Evolutionary conservation across 2,888 invertebrate species (phyloP).

Genomic region (Fragum sueziense): DNA sequence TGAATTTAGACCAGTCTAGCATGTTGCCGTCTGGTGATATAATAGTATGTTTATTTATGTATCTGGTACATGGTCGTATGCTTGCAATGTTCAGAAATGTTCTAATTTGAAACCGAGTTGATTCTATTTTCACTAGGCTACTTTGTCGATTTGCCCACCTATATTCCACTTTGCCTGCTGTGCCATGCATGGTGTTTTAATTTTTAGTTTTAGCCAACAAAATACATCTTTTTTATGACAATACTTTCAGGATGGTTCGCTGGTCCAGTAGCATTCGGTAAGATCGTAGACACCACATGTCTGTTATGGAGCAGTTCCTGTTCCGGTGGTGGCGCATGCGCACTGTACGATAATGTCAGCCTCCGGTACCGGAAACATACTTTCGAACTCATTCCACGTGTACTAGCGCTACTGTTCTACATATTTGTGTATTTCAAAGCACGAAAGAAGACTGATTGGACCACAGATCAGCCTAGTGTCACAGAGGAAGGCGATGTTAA

Average conservation of each 20-base stretch:
- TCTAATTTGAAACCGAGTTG: too few relatives aligned
- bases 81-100: too few relatives aligned
- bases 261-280: constrained; percentile 69
- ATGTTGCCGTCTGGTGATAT: too few relatives aligned
- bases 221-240: too few relatives aligned
- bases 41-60: too few relatives aligned
- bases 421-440: constrained; percentile 47
- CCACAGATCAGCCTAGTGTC: constrained; percentile 25
- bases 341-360: constrained; percentile 66
- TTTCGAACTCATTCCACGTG: constrained; percentile 44
- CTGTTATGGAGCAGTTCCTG: constrained; percentile 65
- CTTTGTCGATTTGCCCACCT: too few relatives aligned
- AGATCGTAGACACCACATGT: constrained; percentile 68
- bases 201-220: too few relatives aligned
- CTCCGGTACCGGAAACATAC: constrained; percentile 59
- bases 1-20: too few relatives aligned
- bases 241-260: constrained; percentile 71
- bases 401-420: constrained; percentile 32
- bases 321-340: constrained; percentile 68
- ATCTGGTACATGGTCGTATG: too few relatives aligned
- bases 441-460: constrained; percentile 58
- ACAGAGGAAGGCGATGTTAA: constrained; percentile 2
- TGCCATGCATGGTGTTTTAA: too few relatives aligned
- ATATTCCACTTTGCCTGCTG: too few relatives aligned
- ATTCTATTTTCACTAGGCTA: too few relatives aligned